phyloP scores from a whole-genome alignment of 2,113 vertebrate species.

The Epinephelus cyanopodus region DNA sequence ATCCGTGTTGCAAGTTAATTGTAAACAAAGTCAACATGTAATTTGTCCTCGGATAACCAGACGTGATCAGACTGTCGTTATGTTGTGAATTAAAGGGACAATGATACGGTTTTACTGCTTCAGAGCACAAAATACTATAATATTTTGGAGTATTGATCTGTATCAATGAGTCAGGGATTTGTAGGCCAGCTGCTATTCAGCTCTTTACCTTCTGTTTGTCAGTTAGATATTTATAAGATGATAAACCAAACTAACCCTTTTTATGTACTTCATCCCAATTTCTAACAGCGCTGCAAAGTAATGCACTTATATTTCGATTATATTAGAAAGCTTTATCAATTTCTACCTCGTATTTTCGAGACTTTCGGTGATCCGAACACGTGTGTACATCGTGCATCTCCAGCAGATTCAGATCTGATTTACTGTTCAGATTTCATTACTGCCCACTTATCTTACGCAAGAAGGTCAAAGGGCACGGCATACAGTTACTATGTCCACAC shows the following conservation, averaged over 20 bases:
- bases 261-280: neutral
- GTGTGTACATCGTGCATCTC: too few species aligned
- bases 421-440: too few species aligned
- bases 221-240: neutral
- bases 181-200: neutral
- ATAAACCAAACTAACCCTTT: neutral
- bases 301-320: neutral
- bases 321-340: too few species aligned
- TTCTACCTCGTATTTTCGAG: too few species aligned
- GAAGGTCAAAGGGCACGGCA: too few species aligned
- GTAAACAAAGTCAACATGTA: conserved; percentile 39
- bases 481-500: too few species aligned
- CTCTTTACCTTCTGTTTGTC: neutral
- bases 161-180: neutral
- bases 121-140: neutral
- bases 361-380: too few species aligned
- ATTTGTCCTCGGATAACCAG: conserved; percentile 37
- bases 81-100: neutral
- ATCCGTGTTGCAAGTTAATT: conserved; percentile 29
- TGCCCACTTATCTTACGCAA: too few species aligned
- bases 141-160: neutral
- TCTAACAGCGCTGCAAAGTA: neutral
- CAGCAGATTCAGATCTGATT: too few species aligned
- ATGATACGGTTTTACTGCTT: neutral
- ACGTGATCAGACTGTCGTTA: conserved; percentile 14